Percentiles rank a stretch among this genome's conserved stretches.
Evolutionary conservation across 2,113 vertebrate genomes (phyloP).

Genomic region (Dipodomys ordii): DNA sequence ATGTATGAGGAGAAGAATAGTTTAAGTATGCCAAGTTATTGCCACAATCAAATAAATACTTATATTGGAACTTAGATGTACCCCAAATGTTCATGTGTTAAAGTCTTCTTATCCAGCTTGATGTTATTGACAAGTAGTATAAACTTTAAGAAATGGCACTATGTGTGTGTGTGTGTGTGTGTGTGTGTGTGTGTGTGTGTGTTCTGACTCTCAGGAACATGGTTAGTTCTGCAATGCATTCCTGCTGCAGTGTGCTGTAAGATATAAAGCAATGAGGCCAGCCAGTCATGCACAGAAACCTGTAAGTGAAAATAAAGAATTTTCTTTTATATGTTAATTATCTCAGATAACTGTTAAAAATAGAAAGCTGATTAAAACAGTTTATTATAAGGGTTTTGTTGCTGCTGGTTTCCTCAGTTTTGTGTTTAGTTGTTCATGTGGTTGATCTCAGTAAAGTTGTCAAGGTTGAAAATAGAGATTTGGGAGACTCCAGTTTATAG

Average conservation of each 20-base stretch:
- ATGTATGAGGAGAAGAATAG: not conserved
- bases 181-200: not conserved
- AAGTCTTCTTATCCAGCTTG: not conserved
- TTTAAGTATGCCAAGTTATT: not conserved
- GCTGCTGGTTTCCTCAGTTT: not conserved
- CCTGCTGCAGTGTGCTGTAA: not conserved
- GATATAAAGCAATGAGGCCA: too few relatives aligned
- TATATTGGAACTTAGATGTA: not conserved
- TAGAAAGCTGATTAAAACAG: not conserved
- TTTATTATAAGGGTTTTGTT: not conserved
- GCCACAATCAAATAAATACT: not conserved
- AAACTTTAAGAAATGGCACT: not conserved
- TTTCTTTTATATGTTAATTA: not conserved
- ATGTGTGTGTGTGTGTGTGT: too few relatives aligned
- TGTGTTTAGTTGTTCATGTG: not conserved
- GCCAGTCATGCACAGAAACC: not conserved
- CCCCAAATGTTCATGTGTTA: not conserved
- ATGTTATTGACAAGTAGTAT: not conserved
- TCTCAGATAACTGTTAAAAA: not conserved
- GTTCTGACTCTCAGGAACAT: not conserved
- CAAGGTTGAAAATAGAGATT: constrained; percentile 26
- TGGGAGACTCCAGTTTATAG: constrained; percentile 27
- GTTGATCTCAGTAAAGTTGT: not conserved
- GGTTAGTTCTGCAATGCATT: not conserved
- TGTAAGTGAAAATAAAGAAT: not conserved